Evolutionary conservation across 2,113 vertebrate species (phyloP), one percentile per base, ranked within the genome.

Genomic region (Echinops telfairi): DNA sequence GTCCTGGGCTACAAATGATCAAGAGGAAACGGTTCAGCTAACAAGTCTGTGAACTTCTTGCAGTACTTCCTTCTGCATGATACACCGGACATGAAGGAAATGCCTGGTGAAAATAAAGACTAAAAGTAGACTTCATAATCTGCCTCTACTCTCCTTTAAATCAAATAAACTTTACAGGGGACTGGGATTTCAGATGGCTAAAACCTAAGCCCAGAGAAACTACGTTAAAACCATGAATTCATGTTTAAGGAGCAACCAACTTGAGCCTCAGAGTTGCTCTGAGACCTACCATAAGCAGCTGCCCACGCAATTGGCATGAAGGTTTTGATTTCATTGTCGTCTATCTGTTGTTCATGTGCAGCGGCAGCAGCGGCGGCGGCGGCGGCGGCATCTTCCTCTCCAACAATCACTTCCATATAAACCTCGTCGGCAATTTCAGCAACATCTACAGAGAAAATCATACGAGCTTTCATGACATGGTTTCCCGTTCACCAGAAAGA

Each of bases 351-450:
- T 80, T 99, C 99, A 2, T 99, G 99, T 78, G 98, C 97, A 0
- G 98, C 98, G 43, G 99, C 98, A 0, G 98, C 94, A 0, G 96
- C 96, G 0, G 96, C 96, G 0, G 96, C 96, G 0, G 95, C 96
- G 0, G 93, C 95, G 8, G 96, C 96, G 0, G 97, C 98, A 96
- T 99, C 99, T 87, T 99, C 99, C 60, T 99, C 99, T 93, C 99
- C 99, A 95, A 99, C 99, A 91, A 99, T 99, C 97, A 99, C 99
- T 96, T 99, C 99, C 99, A 99, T 99, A 97, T 99, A 99, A 90
- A 99, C 99, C 97, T 99, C 99, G 96, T 99, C 99, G 75, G 99
- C 98, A 91, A 99, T 99, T 98, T 99, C 99, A 64, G 99, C 98
- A 95, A 99, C 98, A 97, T 98, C 99, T 99, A 97, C 92, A 90